Base-by-base conservation (phyloP, 2,113 vertebrate species). In the Lipophrys pholis region DNA sequence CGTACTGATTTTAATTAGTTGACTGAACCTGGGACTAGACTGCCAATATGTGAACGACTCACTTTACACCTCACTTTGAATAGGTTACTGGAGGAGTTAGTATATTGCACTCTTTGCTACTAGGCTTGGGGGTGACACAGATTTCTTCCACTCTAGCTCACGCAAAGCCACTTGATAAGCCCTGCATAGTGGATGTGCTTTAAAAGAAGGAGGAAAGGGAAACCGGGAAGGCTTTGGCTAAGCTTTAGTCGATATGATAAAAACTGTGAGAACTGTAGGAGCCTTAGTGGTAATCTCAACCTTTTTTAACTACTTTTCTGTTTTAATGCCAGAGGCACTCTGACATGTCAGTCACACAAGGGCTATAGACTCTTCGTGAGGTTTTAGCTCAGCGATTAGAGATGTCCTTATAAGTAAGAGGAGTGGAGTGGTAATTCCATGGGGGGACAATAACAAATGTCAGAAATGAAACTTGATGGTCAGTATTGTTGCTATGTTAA, bases 171-270 rank as follows among this genome's bases (percentile, higher is more conserved):
- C 73, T 89, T 91, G 85, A 92, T 93, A 90, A 93, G 74, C 80
- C 65, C 72, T 88, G 81, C 51, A 72, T 92, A 84, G 87, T 87
- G 89, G 77, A 91, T 88, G 84, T 39, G 65, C 89, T 92, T 89
- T 82, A 81, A 84, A 78, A 84, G 77, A 76, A 68, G 78, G 78
- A 91, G 81, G 67, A 81, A 91, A 90, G 79, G 86, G 86, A 90
- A 85, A 88, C 82, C 46, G 79, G 40, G 78, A 75, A 57, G 91
- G 91, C 90, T 93, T 91, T 92, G 87, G 74, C 73, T 90, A 91
- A 92, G 91, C 91, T 92, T 87, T 92, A 91, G 90, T 93, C 89
- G 85, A 93, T 92, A 91, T 90, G 82, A 90, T 90, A 90, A 92
- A 91, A 92, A 92, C 84, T 85, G 85, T 85, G 83, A 87, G 85